A percentile compares a stretch with the other conserved stretches of the same genome.
phyloP scores from a whole-genome alignment of 2,113 vertebrate genomes.

The Reinhardtius hippoglossoides region DNA sequence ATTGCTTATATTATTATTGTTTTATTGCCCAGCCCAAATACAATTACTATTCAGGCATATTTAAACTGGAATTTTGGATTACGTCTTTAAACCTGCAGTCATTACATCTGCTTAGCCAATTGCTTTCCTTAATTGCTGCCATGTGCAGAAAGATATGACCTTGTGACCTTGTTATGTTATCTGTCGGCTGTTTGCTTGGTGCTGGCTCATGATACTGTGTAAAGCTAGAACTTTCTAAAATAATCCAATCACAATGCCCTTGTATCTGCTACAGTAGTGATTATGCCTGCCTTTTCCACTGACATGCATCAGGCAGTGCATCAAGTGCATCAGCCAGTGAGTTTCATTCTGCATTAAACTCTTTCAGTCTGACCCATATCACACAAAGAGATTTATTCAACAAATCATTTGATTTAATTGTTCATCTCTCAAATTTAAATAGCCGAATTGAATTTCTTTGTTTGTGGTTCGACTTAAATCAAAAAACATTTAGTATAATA shows the following conservation, averaged over 20 bases:
- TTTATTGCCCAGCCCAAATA: no score
- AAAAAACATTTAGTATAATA: not conserved
- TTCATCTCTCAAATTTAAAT: not conserved
- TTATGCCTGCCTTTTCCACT: not conserved
- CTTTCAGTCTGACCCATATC: constrained; percentile 3
- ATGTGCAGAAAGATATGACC: constrained; percentile 10
- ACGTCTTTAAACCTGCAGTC: no score
- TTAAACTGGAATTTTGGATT: no score
- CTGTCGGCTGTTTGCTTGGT: constrained; percentile 14
- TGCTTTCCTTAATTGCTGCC: constrained; percentile 15
- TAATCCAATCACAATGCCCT: not conserved
- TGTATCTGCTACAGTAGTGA: not conserved
- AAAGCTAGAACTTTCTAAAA: not conserved
- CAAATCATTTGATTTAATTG: not conserved
- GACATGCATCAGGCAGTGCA: not conserved
- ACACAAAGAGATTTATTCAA: constrained; percentile 7
- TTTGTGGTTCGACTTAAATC: not conserved
- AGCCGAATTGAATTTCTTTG: not conserved
- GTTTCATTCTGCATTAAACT: constrained; percentile 3
- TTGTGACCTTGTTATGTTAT: constrained; percentile 2
- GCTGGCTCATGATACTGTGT: constrained; percentile 18
- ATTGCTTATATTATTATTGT: no score
- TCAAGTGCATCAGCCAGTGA: not conserved
- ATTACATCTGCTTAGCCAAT: not conserved
- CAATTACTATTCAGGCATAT: no score